Conservation (phyloP, 2,113 vertebrate species). For the Lepus timidus region DNA sequence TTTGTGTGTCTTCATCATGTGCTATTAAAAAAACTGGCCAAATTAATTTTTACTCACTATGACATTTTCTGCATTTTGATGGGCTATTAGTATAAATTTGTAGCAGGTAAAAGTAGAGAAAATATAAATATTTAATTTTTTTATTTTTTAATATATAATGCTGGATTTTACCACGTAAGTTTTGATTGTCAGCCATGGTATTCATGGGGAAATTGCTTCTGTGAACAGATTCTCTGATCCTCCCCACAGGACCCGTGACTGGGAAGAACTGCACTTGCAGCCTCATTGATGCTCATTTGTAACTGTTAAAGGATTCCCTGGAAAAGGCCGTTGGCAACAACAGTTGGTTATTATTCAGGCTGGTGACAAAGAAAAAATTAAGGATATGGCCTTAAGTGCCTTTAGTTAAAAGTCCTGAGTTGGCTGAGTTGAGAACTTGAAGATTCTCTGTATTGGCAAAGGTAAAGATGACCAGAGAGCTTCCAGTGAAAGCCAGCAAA, state of each 20-base stretch:
- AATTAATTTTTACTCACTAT: background rate
- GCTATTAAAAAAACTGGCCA: background rate
- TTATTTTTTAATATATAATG: background rate
- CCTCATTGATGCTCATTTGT: background rate
- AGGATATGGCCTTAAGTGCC: background rate
- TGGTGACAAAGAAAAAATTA: background rate
- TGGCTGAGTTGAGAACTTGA: background rate
- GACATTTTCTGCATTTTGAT: background rate
- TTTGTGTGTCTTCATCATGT: background rate
- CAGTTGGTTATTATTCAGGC: background rate
- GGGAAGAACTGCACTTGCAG: background rate
- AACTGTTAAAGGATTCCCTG: background rate
- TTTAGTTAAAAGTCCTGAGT: background rate
- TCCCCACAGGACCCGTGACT: background rate
- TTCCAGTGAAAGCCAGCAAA: background rate
- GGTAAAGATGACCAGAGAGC: background rate
- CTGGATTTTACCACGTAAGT: background rate
- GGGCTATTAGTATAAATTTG: background rate
- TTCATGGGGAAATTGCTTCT: background rate
- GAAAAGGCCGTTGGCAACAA: background rate
- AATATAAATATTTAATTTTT: background rate
- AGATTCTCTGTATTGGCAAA: background rate
- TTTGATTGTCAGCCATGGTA: background rate
- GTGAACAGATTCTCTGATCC: background rate
- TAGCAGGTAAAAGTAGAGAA: background rate